Evolutionary conservation across 2,797 vertebrate species (phyloP).

Genomic region (Neosalanx taihuensis): DNA sequence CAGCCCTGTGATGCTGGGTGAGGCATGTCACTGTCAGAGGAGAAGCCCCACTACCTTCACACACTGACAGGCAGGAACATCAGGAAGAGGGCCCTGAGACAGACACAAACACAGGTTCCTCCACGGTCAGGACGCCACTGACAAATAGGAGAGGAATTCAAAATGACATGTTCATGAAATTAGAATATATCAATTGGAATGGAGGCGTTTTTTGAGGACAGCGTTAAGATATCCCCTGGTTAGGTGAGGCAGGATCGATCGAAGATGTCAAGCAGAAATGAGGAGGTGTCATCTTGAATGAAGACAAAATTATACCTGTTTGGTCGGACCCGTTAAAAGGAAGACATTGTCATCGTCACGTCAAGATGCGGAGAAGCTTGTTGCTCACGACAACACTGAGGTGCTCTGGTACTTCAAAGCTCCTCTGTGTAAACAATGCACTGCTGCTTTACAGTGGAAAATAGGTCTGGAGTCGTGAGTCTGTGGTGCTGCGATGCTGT

Average conservation of each 20-base stretch:
- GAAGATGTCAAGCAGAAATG: not conserved
- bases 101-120: not conserved
- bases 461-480: no score
- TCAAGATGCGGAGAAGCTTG: not conserved
- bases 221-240: not conserved
- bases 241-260: not conserved
- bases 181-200: not conserved
- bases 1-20: not conserved
- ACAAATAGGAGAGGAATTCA: not conserved
- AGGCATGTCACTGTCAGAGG: not conserved
- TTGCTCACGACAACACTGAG: no score
- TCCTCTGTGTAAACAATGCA: no score
- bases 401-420: no score
- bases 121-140: not conserved
- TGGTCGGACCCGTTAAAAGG: not conserved
- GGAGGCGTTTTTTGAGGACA: not conserved
- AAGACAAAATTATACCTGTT: not conserved
- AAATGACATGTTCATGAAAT: conserved; percentile 5
- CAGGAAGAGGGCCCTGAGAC: not conserved
- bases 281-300: not conserved
- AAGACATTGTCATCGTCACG: not conserved
- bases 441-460: no score
- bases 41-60: not conserved
- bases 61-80: not conserved
- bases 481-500: not conserved